Percentiles rank a stretch among this genome's conserved stretches.
Conservation (phyloP, 2,113 vertebrate species). For the Phaetusa simplex region DNA sequence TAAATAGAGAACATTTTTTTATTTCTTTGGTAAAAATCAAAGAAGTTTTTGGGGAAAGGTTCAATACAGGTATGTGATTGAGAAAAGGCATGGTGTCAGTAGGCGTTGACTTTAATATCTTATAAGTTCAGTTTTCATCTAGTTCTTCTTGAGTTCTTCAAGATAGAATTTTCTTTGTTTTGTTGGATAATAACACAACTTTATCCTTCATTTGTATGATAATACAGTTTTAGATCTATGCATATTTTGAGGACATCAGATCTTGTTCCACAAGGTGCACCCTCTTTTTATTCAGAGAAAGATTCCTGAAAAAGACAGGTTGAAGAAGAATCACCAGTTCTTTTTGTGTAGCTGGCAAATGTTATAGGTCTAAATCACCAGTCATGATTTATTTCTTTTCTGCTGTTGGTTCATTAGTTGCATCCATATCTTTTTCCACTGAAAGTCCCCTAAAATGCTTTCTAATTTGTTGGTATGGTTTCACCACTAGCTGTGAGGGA, state of each 20-base stretch:
- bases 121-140: background rate
- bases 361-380: background rate
- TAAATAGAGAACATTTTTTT: background rate
- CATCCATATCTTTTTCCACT: background rate
- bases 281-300: background rate
- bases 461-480: slow-evolving; percentile 31
- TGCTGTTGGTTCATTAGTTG: background rate
- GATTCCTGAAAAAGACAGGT: background rate
- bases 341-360: background rate
- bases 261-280: background rate
- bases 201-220: background rate
- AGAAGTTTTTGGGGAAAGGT: background rate
- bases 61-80: background rate
- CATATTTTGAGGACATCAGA: background rate
- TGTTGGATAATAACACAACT: background rate
- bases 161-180: background rate
- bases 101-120: background rate
- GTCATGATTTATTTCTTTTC: background rate
- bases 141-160: background rate
- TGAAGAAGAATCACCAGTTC: background rate
- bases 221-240: background rate
- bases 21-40: background rate
- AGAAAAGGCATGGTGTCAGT: background rate
- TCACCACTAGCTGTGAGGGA: background rate
- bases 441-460: slow-evolving; percentile 18